These are phyloP conservation scores for Enteromius mattozi DNA, from an alignment of 2,797 vertebrate species.

Conservation along the genomic window DNA sequence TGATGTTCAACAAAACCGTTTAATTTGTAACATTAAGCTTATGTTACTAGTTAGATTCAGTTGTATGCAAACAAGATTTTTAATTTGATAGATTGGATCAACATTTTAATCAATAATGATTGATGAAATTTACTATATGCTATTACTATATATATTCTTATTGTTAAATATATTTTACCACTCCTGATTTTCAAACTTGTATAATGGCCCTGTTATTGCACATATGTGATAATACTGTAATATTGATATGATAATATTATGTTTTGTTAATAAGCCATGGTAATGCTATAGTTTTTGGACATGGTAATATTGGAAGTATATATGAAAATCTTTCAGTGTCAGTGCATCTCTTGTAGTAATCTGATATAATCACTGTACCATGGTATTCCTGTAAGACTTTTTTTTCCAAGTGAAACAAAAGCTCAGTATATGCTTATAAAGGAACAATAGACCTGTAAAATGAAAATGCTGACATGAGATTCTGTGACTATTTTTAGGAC, in stretches of 20 bases:
- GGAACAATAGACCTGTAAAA: constrained; percentile 23
- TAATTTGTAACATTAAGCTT: not conserved
- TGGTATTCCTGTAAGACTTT: not conserved
- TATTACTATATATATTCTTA: not conserved
- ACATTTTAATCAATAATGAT: not conserved
- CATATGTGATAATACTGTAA: not conserved
- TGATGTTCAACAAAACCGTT: not conserved
- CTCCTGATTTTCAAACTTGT: not conserved
- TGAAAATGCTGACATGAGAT: constrained; percentile 20
- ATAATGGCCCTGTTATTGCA: not conserved
- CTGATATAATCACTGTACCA: not conserved
- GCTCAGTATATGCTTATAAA: too few relatives aligned
- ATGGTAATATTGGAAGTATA: not conserved
- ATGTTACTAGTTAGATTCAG: not conserved
- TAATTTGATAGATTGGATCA: not conserved
- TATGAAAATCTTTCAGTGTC: constrained; percentile 1
- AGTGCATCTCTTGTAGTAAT: not conserved
- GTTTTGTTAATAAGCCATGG: not conserved
- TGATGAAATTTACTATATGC: not conserved
- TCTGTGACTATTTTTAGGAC: constrained; percentile 13
- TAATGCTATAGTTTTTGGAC: not conserved
- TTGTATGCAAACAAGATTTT: not conserved
- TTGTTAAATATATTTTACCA: not conserved
- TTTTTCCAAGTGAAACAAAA: constrained; percentile 1
- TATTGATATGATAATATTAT: not conserved